Conservation (phyloP, 1,140 invertebrate genomes). For the Brachionus asplanchnoidis region DNA sequence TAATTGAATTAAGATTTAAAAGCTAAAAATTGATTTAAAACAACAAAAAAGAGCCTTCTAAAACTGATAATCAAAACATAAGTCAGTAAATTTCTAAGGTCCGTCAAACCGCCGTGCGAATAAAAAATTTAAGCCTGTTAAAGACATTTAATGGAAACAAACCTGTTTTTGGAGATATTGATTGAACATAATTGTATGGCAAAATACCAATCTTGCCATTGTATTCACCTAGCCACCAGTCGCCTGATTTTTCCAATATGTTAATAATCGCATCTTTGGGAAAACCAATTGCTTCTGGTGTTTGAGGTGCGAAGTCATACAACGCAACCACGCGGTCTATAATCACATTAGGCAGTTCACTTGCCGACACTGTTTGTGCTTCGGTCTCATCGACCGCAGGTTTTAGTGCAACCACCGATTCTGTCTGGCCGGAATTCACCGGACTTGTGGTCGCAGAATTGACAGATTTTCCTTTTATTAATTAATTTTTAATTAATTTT, state of each 20-base stretch:
- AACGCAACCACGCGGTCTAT: conserved; percentile 82
- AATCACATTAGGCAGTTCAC: conserved; percentile 44
- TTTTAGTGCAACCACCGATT: background rate
- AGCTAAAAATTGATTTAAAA: background rate
- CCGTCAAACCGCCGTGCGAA: background rate
- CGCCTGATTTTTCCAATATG: conserved; percentile 81
- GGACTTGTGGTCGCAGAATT: background rate
- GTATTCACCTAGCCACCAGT: conserved; percentile 92
- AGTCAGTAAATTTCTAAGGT: background rate
- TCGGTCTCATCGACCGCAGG: background rate
- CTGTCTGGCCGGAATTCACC: background rate
- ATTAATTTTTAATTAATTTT: background rate
- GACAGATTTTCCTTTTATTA: background rate
- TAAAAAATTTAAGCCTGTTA: conserved; percentile 26
- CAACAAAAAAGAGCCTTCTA: background rate
- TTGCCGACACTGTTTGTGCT: background rate
- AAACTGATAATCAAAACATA: background rate
- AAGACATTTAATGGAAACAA: background rate
- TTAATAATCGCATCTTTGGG: conserved; percentile 87
- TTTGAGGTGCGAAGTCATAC: conserved; percentile 84
- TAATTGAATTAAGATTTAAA: background rate
- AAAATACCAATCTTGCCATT: conserved; percentile 63
- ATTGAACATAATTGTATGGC: conserved; percentile 56
- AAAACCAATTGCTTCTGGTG: conserved; percentile 87
- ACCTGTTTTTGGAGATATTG: conserved; percentile 35